Evolutionary conservation across 1,140 invertebrate genomes (phyloP), one percentile per base, ranked within the genome.

Genomic region (Stegodyphus mimosarum): DNA sequence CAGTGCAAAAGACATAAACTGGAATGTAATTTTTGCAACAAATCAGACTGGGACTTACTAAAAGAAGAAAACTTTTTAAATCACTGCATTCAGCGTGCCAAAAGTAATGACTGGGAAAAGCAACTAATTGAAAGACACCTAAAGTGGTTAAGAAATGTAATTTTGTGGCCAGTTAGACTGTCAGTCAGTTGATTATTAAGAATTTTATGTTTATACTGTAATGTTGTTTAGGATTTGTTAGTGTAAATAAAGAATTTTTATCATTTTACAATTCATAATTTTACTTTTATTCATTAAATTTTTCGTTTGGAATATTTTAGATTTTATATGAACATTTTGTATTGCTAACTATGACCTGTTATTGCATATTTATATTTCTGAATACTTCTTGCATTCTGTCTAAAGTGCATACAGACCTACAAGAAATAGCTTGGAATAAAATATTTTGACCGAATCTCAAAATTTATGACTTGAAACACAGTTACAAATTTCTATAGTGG

Each of bases 1-100:
- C 51, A 71, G 48, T 17, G 17, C 33, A 73, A 83, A 50, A 83
- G 70, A 49, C 17, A 15, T 17, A 83, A 76, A 53, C 18, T 72
- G 7, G 81, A 83, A 52, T 69, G 51, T 13, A 33, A 70, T 15
- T n/a, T 18, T 13, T 7, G 7, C 17, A 13, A 13, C 13, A 67
- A 3, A 67, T 7, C n/a, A 15, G 13, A 33, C 0, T 86, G 75
- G 67, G 51, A 75, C n/a, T 6, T 73, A 2, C 9, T 6, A 7
- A 7, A 80, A 52, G 85, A 86, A 69, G 72, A 67, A 51, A 48
- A 6, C 18, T 86, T 86, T 64, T n/a, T 86, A 48, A 15, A 6
- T 3, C 18, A 71, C 11, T 70, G 33, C 33, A 17, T 70, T 15
- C 13, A 6, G 6, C n/a, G 5, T 11, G 15, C 76, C 50, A 48